Conservation (phyloP, 1,140 invertebrate genomes). For the Homarus americanus region DNA sequence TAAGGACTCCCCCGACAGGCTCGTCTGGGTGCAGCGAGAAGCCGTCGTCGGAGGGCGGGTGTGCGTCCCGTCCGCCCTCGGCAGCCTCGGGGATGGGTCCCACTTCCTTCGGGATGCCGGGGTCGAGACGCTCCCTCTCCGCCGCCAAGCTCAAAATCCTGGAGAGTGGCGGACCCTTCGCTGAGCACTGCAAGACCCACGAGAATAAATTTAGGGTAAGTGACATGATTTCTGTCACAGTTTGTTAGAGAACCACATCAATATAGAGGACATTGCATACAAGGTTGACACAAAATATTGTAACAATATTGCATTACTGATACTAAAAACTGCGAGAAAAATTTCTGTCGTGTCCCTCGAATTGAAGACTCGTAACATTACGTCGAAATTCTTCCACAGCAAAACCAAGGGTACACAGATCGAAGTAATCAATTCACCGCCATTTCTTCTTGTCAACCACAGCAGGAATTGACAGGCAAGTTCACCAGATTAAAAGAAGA, state of each 20-base stretch:
- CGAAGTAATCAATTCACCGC: not conserved
- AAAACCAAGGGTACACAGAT: no score
- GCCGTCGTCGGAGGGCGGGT: constrained; percentile 54
- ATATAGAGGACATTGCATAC: no score
- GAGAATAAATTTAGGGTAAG: constrained; percentile 70
- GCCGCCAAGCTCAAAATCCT: constrained; percentile 78
- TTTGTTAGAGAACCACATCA: no score
- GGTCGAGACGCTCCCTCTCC: constrained; percentile 66
- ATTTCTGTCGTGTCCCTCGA: no score
- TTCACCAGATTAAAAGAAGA: constrained; percentile 83
- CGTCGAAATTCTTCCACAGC: no score
- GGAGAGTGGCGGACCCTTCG: constrained; percentile 82
- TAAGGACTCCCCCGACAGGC: constrained; percentile 37
- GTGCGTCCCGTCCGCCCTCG: constrained; percentile 51
- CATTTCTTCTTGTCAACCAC: constrained; percentile 2
- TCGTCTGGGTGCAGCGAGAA: constrained; percentile 71
- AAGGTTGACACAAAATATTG: no score
- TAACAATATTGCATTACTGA: no score
- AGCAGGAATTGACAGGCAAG: constrained; percentile 82
- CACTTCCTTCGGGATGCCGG: constrained; percentile 35
- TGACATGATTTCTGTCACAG: not conserved
- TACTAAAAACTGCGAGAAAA: no score
- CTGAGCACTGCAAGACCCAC: constrained; percentile 82
- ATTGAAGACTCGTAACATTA: no score
- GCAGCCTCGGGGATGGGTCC: constrained; percentile 52